Percentiles rank a stretch among this genome's conserved stretches.
Evolutionary conservation across 2,888 invertebrate species (phyloP).

Genomic region (Epinotia ramella): DNA sequence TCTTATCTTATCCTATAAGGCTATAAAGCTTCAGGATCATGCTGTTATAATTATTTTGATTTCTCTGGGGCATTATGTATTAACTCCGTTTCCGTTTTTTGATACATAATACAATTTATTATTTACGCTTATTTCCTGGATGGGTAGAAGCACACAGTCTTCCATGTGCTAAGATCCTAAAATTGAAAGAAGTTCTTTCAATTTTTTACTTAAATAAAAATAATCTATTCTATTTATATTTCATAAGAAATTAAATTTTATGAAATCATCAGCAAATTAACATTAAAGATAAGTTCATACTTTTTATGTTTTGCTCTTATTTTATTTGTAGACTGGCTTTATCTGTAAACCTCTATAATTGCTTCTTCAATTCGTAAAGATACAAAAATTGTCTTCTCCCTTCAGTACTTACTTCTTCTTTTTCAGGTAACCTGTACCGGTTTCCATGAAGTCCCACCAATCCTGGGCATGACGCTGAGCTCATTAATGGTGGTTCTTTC

Average conservation of each 20-base stretch:
- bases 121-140: too few species aligned
- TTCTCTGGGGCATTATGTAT: too few species aligned
- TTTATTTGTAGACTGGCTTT: neutral
- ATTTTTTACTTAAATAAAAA: too few species aligned
- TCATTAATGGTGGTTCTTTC: constrained; percentile 83
- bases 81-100: too few species aligned
- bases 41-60: too few species aligned
- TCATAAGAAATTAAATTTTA: neutral
- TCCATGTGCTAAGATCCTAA: too few species aligned
- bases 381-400: too few species aligned
- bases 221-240: constrained; percentile 8
- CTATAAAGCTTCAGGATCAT: too few species aligned
- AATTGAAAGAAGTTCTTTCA: too few species aligned
- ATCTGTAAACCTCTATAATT: neutral
- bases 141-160: too few species aligned
- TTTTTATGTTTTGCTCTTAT: neutral
- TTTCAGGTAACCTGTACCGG: constrained; percentile 84
- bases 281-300: constrained; percentile 23
- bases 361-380: neutral
- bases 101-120: too few species aligned
- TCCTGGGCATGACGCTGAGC: constrained; percentile 86
- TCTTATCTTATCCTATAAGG: too few species aligned
- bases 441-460: constrained; percentile 84
- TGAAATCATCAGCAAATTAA: neutral
- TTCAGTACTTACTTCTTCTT: neutral